A percentile compares a stretch with the other conserved stretches of the same genome.
Conservation (phyloP, 2,113 vertebrate species). For the Hymenochirus boettgeri region DNA sequence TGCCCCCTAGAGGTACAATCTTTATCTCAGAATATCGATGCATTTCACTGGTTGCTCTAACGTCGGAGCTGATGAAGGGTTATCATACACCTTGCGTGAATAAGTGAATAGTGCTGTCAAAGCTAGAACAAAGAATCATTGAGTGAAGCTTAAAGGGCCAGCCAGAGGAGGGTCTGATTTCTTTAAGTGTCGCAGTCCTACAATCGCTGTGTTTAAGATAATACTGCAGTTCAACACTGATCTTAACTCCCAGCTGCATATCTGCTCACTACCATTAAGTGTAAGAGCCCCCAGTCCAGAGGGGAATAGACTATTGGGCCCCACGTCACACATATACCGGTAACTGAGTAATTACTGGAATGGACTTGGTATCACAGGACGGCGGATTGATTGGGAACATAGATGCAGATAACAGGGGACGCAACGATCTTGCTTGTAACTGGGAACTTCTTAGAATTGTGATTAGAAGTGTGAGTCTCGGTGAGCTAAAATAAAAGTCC, state of each 20-base stretch:
- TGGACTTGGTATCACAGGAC: too few relatives aligned
- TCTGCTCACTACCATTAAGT: slow-evolving; percentile 26
- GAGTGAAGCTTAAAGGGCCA: slow-evolving; percentile 4
- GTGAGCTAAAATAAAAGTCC: too few relatives aligned
- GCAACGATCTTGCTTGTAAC: neutral
- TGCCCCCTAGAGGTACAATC: too few relatives aligned
- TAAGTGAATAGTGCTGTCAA: slow-evolving; percentile 1
- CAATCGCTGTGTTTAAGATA: slow-evolving; percentile 40
- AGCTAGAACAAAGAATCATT: slow-evolving; percentile 28
- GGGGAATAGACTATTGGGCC: slow-evolving; percentile 33
- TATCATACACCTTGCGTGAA: slow-evolving; percentile 12
- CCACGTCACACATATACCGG: slow-evolving; percentile 15
- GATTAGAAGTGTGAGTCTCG: neutral
- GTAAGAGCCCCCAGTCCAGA: slow-evolving; percentile 20
- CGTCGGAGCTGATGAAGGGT: slow-evolving; percentile 2
- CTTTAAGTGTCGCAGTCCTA: slow-evolving; percentile 24
- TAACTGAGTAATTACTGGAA: neutral
- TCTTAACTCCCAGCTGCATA: slow-evolving; percentile 7
- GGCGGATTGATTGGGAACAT: neutral
- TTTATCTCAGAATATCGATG: too few relatives aligned
- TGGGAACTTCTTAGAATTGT: neutral
- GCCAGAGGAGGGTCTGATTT: slow-evolving; percentile 19
- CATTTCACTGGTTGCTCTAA: too few relatives aligned
- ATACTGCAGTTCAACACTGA: slow-evolving; percentile 9
- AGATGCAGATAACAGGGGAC: neutral